Percentiles rank a stretch among this genome's conserved stretches.
phyloP scores from a whole-genome alignment of 2,888 invertebrate species.

The Anthophora plumipes region DNA sequence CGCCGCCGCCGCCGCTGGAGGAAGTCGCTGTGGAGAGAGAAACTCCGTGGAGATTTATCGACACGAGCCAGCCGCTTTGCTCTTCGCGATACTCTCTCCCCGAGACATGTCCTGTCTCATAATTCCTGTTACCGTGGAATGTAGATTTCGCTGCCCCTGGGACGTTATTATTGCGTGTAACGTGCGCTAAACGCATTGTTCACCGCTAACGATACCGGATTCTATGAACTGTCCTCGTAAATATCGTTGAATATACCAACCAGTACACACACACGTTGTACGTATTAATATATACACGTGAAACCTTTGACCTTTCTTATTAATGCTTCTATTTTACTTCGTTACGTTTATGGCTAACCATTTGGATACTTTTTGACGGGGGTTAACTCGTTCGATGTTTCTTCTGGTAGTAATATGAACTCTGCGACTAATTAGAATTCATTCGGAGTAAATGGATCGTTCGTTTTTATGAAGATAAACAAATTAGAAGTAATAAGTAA shows the following conservation, averaged over 20 bases:
- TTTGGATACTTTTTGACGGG: too few species aligned
- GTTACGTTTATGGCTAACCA: too few species aligned
- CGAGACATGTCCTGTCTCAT: slow-evolving; percentile 60
- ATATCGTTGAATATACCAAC: background rate
- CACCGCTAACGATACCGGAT: slow-evolving; percentile 48
- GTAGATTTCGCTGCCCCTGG: slow-evolving; percentile 54
- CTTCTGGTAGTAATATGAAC: too few species aligned
- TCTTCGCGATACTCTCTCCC: slow-evolving; percentile 21
- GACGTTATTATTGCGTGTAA: slow-evolving; percentile 62
- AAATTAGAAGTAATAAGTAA: too few species aligned
- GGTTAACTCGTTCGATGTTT: too few species aligned
- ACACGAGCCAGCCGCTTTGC: slow-evolving; percentile 44
- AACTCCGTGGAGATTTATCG: slow-evolving; percentile 76
- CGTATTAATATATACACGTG: slow-evolving; percentile 4
- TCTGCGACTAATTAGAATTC: too few species aligned
- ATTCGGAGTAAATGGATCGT: background rate
- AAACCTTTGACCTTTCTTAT: too few species aligned
- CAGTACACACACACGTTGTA: too few species aligned
- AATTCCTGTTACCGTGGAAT: slow-evolving; percentile 58
- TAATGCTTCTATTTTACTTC: too few species aligned
- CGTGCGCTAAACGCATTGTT: slow-evolving; percentile 56
- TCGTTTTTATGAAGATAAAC: too few species aligned
- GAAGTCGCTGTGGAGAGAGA: slow-evolving; percentile 51
- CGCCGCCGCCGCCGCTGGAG: slow-evolving; percentile 28
- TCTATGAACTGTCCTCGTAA: slow-evolving; percentile 37